Base-by-base conservation (phyloP, 2,797 vertebrate genomes). In the Linurgus olivaceus region DNA sequence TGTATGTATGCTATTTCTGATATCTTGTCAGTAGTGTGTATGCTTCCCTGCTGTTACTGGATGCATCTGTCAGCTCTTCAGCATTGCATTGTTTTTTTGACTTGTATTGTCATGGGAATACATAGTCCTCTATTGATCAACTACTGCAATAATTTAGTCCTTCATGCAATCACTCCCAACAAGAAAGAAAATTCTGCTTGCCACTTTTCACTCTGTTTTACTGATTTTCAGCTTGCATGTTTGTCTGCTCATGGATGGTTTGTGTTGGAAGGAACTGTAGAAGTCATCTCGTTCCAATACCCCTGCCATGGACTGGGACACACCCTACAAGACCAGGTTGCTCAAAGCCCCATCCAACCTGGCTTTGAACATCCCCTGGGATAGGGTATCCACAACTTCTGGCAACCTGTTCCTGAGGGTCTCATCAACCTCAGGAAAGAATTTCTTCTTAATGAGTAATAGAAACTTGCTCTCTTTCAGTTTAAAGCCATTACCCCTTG, bases 211-310 rank as follows among this genome's bases (percentile, higher is more conserved):
- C 42, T 79, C 52, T 9, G 3, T 42, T 21, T 61, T 47, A 57
- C 38, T 38, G 31, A 58, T 73, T 83, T 88, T 63, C 28, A 40
- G 6, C 15, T 55, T 59, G 19, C 2, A 11, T 37, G 19, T 51
- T 51, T 73, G 11, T 51, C 13, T 62, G 4, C 3, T 66, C 35
- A 21, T 21, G 42, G 33, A 61, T 25, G 13, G 7, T 42, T 65
- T 37, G 10, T 16, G 29, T 37, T 33, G 23, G 7, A 63, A 81
- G 7, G 7, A 62, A 26, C 23, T 6, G 0, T 14, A 29, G 52
- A 86, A 7, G 25, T 58, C 8, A 23, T 14, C 26, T 26, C 0
- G 0, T 52, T 71, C 45, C 57, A 52, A 5, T 0, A 1, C 10
- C 7, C 12, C 10, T 76, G 38, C 13, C 19, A 47, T 13, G 9